Percentiles rank a stretch among this genome's conserved stretches.
These are phyloP conservation scores for Microchirus variegatus DNA, from an alignment of 2,797 vertebrate genomes.

Conservation along the genomic window DNA sequence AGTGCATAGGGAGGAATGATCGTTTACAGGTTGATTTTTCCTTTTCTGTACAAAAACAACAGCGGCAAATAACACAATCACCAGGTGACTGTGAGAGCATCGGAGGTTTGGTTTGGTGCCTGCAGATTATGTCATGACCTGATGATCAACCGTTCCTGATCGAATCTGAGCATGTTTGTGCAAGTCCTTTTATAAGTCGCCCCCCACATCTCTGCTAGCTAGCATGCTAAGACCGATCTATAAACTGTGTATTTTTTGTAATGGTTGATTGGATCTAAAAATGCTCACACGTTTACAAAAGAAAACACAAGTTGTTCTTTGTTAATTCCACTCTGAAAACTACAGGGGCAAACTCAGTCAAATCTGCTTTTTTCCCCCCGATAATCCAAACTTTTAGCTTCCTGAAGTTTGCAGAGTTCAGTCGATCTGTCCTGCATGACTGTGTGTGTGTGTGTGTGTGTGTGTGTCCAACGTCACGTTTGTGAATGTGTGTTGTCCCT, in stretches of 20 bases:
- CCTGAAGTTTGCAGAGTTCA: conserved; percentile 68
- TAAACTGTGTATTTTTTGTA: not conserved
- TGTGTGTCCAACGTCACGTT: conserved; percentile 25
- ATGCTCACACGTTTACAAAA: conserved; percentile 1
- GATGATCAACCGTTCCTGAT: not conserved
- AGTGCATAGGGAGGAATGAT: too few species aligned
- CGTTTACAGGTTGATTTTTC: too few species aligned
- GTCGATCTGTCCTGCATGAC: conserved; percentile 83
- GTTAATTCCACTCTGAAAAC: conserved; percentile 1
- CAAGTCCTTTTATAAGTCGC: not conserved
- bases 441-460: conserved; percentile 24
- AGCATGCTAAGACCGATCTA: conserved; percentile 6
- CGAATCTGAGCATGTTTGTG: conserved; percentile 38
- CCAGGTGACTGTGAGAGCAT: not conserved
- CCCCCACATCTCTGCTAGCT: not conserved
- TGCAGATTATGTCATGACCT: not conserved
- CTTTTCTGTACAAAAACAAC: too few species aligned
- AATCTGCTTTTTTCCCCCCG: conserved; percentile 11
- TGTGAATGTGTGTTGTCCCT: conserved; percentile 13
- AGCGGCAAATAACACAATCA: too few species aligned
- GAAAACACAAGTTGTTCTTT: not conserved
- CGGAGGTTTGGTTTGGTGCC: not conserved
- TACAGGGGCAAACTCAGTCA: not conserved
- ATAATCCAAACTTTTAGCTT: not conserved
- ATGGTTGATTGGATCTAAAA: conserved; percentile 3